Evolutionary conservation across 2,113 vertebrate species (phyloP).

Genomic region (Ramphastos sulfuratus): DNA sequence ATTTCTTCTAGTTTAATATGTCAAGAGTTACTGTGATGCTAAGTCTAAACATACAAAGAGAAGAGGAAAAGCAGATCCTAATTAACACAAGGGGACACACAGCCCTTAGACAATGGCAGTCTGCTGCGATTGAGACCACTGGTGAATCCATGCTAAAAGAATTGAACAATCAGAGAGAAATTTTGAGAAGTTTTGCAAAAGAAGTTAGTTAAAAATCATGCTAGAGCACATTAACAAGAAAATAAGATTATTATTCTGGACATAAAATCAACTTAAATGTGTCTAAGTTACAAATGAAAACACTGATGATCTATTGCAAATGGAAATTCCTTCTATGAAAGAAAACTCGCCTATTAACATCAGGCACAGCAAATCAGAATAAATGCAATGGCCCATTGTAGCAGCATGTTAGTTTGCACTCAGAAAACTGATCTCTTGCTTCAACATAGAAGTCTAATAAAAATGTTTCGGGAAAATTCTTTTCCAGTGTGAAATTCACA

Average conservation of each 20-base stretch:
- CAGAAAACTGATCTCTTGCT: background rate
- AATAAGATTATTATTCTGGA: background rate
- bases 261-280: background rate
- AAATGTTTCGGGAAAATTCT: slow-evolving; percentile 19
- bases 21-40: background rate
- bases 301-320: background rate
- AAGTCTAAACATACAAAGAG: background rate
- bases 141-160: background rate
- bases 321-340: background rate
- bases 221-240: background rate
- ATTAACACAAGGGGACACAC: background rate
- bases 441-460: background rate
- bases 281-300: background rate
- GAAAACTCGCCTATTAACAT: background rate
- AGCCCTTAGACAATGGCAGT: background rate
- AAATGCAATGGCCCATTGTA: background rate
- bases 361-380: background rate
- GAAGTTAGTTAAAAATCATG: background rate
- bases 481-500: slow-evolving; percentile 9
- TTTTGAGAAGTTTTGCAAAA: background rate
- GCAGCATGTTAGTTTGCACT: background rate
- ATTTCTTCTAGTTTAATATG: background rate
- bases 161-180: background rate
- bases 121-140: background rate
- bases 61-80: background rate